phyloP scores from a whole-genome alignment of 2,888 invertebrate genomes.

The Ormyrus labotus region DNA sequence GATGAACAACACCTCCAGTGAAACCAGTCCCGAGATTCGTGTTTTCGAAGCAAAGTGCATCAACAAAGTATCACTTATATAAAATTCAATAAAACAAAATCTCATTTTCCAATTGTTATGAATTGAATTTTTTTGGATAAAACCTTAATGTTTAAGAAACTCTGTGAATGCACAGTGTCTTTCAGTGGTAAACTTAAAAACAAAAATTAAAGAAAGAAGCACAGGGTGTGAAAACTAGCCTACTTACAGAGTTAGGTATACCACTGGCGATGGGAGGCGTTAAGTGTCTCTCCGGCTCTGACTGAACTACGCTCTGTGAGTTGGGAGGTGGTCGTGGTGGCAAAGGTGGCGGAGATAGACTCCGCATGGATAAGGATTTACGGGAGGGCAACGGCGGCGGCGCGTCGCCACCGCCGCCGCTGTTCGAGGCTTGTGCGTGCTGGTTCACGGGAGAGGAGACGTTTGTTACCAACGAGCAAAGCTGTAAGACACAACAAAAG shows the following conservation, averaged over 20 bases:
- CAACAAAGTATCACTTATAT: conserved; percentile 18
- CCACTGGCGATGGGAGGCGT: conserved; percentile 66
- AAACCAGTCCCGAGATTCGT: conserved; percentile 44
- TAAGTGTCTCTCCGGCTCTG: conserved; percentile 74
- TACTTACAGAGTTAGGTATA: conserved; percentile 76
- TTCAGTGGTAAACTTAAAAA: not conserved
- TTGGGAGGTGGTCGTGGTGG: conserved; percentile 79
- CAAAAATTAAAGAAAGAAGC: conserved; percentile 49
- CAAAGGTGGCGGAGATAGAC: conserved; percentile 78
- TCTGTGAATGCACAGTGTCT: conserved; percentile 22
- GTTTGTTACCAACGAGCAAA: conserved; percentile 76
- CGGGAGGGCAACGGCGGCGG: conserved; percentile 76
- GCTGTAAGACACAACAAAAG: conserved; percentile 76
- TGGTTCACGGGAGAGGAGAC: conserved; percentile 71
- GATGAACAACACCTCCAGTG: conserved; percentile 29
- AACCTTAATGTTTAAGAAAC: not conserved
- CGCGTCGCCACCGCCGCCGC: conserved; percentile 71
- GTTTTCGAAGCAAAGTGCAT: conserved; percentile 26
- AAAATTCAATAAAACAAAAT: not conserved
- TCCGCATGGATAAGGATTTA: conserved; percentile 74
- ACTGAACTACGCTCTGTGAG: conserved; percentile 66
- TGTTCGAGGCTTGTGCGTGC: conserved; percentile 70
- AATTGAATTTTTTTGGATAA: too few relatives aligned
- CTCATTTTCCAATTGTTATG: not conserved
- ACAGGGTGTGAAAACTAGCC: conserved; percentile 62